Base-by-base conservation (phyloP, 1,140 invertebrate species). In the Drosophila burlai region DNA sequence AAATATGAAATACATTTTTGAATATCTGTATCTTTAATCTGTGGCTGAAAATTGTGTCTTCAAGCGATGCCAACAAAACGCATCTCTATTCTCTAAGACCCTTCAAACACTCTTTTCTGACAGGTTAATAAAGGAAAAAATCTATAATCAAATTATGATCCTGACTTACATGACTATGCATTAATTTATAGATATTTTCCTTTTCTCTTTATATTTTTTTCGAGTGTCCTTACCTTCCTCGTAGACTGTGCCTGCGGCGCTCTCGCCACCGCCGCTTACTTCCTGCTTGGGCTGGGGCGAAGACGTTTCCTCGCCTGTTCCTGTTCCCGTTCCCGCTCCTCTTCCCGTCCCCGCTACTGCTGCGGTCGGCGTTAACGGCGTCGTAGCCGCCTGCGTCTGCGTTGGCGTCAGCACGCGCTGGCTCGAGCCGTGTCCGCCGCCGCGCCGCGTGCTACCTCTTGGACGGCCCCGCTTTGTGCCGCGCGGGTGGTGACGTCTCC, bases 391-490 rank as follows among this genome's bases (percentile, higher is more conserved):
- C 38, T 38, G 18, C 16, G 76, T 29, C 63, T 74, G 77, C 21
- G 75, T 84, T 52, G 84, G 81, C 63, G 85, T 89, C 34, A 83
- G 74, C 81, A 90, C 87, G 72, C 83, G 85, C 73, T 61, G 63
- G 21, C 81, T 45, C 43, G 89, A 76, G 42, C 91, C 92, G 64
- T 92, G 89, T 49, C 84, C 90, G 74, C 90, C 91, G 68, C 92
- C 92, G 61, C 92, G 87, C 54, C 92, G 80, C 29, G 95, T 93
- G 29, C 96, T 96, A 65, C 96, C 96, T 29, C 96, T 94, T 45
- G 96, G 96, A 72, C 96, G 93, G 1, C 96, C 96, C 13, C 96
- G 94, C 80, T 95, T 95, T 0, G 94, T 94, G 18, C 96, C 95
- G 29, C 96, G 94, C 52, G 94, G 93, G 62, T 93, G 93, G 65